Evolutionary conservation across 2,888 invertebrate genomes (phyloP), one percentile per base, ranked within the genome.

Genomic region (Oscheius sp.): DNA sequence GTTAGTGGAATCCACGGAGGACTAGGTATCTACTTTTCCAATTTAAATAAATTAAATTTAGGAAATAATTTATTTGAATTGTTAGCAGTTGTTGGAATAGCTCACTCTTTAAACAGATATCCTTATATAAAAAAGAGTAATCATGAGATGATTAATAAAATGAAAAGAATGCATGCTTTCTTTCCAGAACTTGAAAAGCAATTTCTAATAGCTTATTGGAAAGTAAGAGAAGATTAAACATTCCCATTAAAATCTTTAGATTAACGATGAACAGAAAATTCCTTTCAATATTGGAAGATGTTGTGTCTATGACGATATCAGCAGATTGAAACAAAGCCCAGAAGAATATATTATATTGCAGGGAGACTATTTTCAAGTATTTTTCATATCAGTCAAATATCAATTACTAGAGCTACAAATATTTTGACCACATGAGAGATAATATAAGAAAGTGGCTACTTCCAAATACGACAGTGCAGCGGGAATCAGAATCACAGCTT

Each of bases 121-220:
- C 29, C 52, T n/a, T 52, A 52, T 10, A 52, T 52, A n/a, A 23
- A 52, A 3, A 25, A 29, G 0, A n/a, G n/a, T 5, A 52, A 52
- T 10, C 6, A 23, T 25, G 27, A 27, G 8, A 6, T 52, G 15
- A 20, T 52, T 10, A 4, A 52, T 15, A 29, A 23, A 29, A 52
- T 52, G 52, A 25, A n/a, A 10, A 20, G n/a, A 5, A 52, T 52
- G n/a, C 52, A 29, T 27, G 52, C 25, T 29, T 10, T 27, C n/a
- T 52, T 52, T 10, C 52, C 52, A 29, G n/a, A 25, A 25, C 27
- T 52, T 10, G 25, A 52, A 52, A 29, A 52, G n/a, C 52, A 52
- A n/a, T 52, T 52, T n/a, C n/a, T n/a, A 20, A n/a, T 52, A n/a
- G 52, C 29, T 29, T 52, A 52, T 29, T 52, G 52, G 52, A 52